Base-by-base conservation (phyloP, 2,113 vertebrate genomes). In the Rhea pennata region DNA sequence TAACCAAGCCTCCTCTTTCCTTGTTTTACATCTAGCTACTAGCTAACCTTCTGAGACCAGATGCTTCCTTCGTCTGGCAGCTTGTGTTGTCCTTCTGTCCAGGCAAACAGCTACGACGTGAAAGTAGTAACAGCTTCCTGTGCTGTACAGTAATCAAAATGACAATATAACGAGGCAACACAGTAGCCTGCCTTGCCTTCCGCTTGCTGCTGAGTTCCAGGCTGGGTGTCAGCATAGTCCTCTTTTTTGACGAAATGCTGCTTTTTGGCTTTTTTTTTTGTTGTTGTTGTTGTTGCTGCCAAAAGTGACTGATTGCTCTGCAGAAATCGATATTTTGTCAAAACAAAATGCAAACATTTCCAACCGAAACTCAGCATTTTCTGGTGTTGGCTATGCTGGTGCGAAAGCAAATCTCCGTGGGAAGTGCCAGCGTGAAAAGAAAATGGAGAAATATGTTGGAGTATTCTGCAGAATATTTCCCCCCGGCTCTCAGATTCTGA, bases 281-380 rank as follows among this genome's bases (percentile, higher is more conserved):
- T 36, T 36, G 36, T 36, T 36, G 36, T 72, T 54, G 36, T 40
- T 2, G 1, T 22, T n/a, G 40, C 91, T 96, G 95, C 93, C 92
- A 90, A 61, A 92, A 86, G 54, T 19, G 84, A 92, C 72, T n/a
- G 89, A 83, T 65, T 27, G 39, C 24, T 53, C 75, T 16, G 75
- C 1, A 13, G 90, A 90, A 92, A 81, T 64, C 92, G 81, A 59
- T 95, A 85, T 96, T 96, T 97, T 95, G 84, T 93, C 54, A 70
- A 92, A 93, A 88, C 1, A 23, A 75, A 95, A 94, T 73, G 77
- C 89, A 95, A 96, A 95, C 89, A 94, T 65, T 85, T 92, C 54
- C 92, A 87, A 74, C 71, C 92, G 91, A 93, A 96, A 82, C 95
- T 94, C 95, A 95, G 93, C 89, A 0, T 87, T 95, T 96, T 95